Conservation (phyloP, 2,113 vertebrate genomes). For the Odobenus rosmarus region DNA sequence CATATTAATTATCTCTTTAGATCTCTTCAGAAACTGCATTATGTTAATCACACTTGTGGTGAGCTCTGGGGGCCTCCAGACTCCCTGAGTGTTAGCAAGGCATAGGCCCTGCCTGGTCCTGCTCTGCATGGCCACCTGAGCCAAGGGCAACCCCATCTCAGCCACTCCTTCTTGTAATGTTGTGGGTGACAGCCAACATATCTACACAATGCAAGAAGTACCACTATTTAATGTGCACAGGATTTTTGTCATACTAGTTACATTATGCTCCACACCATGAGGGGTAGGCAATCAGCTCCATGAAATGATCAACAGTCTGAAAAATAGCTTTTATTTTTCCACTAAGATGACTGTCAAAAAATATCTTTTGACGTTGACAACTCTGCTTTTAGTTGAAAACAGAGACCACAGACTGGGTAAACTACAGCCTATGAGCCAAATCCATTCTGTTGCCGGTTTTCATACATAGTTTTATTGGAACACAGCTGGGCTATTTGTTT, state of each 20-base stretch:
- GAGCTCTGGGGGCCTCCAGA: not conserved
- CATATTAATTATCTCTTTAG: not conserved
- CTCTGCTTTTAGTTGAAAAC: not conserved
- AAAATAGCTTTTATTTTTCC: not conserved
- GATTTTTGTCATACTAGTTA: not conserved
- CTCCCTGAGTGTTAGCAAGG: not conserved
- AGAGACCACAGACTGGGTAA: not conserved
- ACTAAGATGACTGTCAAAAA: not conserved
- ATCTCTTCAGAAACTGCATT: not conserved
- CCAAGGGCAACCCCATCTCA: not conserved
- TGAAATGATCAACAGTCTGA: not conserved
- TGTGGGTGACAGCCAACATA: not conserved
- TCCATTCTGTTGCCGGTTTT: not conserved
- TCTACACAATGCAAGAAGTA: not conserved
- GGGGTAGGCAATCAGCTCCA: not conserved
- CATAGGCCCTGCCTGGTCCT: fast-evolving
- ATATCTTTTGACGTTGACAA: not conserved
- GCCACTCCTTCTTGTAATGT: not conserved
- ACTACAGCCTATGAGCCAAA: not conserved
- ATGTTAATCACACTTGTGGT: not conserved
- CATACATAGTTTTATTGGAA: not conserved
- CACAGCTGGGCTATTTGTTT: not conserved
- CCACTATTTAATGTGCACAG: not conserved
- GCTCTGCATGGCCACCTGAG: not conserved
- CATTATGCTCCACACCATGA: not conserved